Base-by-base conservation (phyloP, 2,113 vertebrate species). In the Hippocampus guttulatus region DNA sequence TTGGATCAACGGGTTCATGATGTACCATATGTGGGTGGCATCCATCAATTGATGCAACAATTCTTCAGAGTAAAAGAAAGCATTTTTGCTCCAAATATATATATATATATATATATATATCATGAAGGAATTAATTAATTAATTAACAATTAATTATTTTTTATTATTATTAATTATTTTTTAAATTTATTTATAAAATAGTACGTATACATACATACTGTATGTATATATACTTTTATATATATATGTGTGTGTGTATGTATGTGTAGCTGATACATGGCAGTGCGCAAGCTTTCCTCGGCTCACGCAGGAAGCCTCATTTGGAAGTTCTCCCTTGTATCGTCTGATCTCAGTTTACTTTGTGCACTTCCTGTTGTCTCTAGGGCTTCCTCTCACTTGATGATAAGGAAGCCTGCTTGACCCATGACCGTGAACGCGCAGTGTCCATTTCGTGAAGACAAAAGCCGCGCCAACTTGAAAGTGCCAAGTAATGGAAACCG, bases 381-480 rank as follows among this genome's bases (percentile, higher is more conserved):
- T 88, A 87, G 77, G 76, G 88, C 89, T 94, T 94, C 90, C 92
- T 93, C 75, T 91, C 81, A 78, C 84, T 81, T 89, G 90, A 80
- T 88, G 91, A 93, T 93, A 93, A 92, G 90, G 85, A 91, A 90
- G 82, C 60, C 69, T 73, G 85, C 78, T 89, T 85, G 90, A 88
- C 90, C 86, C 88, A 83, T 82, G 84, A 86, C 85, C 76, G 41
- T 72, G 83, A 88, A 16, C 9, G 76, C 84, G 80, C 75, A 74
- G 71, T 67, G 82, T 75, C 73, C 87, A 72, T 66, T 64, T 73
- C 78, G 77, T 75, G 74, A 78, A 69, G 61, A n/a, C 47, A 38
- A 66, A 72, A 87, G 68, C 74, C 80, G 78, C 75, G 83, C 74
- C 43, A 62, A 70, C 76, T 70, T 81, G 18, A 77, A 87, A 79